Evolutionary conservation across 2,113 vertebrate genomes (phyloP).

Genomic region (Psittacula cyanocephala): DNA sequence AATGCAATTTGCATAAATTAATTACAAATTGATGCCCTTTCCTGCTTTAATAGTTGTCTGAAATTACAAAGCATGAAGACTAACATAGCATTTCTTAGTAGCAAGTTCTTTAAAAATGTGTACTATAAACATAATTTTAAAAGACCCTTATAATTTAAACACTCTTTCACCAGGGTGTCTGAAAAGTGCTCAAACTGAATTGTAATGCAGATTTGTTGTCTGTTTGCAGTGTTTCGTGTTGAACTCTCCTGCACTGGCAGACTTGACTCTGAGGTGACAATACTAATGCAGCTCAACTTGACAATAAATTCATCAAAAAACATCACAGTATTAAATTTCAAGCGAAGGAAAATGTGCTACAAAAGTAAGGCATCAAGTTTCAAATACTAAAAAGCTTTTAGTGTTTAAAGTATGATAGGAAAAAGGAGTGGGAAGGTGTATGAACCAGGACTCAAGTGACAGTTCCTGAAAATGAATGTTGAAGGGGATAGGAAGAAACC

Average conservation of each 20-base stretch:
- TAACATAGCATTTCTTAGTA: neutral
- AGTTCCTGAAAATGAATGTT: neutral
- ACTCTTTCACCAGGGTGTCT: neutral
- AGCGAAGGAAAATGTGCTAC: constrained; percentile 99
- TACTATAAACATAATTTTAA: rapidly evolving
- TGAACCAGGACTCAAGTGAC: neutral
- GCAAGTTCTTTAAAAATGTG: neutral
- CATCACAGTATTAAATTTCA: constrained; percentile 99
- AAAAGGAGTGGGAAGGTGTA: neutral
- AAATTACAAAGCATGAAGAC: neutral
- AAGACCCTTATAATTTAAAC: neutral
- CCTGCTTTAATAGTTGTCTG: neutral
- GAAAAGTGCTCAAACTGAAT: neutral
- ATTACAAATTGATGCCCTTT: neutral
- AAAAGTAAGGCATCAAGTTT: constrained; percentile 82
- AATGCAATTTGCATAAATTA: neutral
- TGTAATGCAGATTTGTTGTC: neutral
- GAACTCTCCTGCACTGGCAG: constrained; percentile 93
- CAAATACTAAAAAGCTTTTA: neutral
- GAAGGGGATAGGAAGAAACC: neutral
- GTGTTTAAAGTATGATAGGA: neutral
- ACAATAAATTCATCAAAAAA: constrained; percentile 89
- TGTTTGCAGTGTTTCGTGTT: constrained; percentile 88
- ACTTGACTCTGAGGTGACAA: constrained; percentile 89
- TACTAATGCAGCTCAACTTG: constrained; percentile 95